These are phyloP conservation scores for Leptinotarsa rubiginosa DNA, from an alignment of 2,888 invertebrate genomes.

Conservation along the genomic window DNA sequence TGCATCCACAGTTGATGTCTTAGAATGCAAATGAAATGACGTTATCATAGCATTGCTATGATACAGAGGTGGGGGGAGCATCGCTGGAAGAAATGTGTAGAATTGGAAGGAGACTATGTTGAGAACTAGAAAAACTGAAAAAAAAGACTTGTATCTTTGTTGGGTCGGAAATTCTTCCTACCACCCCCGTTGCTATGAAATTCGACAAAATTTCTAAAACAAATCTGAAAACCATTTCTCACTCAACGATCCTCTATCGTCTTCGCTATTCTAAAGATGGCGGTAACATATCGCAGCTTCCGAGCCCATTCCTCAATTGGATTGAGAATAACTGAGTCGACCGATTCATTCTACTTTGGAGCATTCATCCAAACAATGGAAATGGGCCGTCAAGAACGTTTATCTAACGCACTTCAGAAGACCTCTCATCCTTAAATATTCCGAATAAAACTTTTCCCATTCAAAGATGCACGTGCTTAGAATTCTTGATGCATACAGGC, in stretches of 20 bases:
- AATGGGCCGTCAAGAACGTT: not conserved
- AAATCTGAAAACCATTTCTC: no score
- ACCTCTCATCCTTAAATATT: not conserved
- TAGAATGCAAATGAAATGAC: no score
- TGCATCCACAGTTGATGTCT: no score
- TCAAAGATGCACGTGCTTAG: not conserved
- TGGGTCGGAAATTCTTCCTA: no score
- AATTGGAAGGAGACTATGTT: no score
- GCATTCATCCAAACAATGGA: not conserved
- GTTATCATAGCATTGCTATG: no score
- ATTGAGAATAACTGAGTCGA: not conserved
- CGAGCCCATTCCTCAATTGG: not conserved
- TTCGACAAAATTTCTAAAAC: no score
- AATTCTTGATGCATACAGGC: not conserved
- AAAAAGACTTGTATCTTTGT: no score
- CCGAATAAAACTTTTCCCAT: not conserved
- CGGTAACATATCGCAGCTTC: not conserved
- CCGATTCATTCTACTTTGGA: not conserved
- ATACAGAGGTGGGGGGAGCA: no score
- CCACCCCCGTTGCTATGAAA: no score
- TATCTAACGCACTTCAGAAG: not conserved
- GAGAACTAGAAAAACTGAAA: no score
- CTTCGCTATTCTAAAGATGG: not conserved
- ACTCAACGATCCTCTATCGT: not conserved
- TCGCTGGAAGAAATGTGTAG: no score